Percentiles rank a stretch among this genome's conserved stretches.
phyloP scores from a whole-genome alignment of 1,140 invertebrate species.

The Batillaria attramentaria region DNA sequence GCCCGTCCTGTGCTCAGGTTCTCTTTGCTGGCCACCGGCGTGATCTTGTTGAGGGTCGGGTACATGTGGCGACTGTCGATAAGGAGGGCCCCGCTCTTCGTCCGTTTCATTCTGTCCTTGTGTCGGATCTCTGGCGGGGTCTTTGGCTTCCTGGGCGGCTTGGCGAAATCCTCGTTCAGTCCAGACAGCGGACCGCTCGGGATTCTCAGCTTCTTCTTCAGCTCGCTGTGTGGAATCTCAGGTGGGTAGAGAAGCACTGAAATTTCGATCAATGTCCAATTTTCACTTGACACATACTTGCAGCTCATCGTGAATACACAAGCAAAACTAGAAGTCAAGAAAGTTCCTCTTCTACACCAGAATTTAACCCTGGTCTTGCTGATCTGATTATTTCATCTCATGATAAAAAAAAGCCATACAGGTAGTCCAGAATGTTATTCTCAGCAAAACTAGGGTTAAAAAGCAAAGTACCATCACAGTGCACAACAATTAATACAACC shows the following conservation, averaged over 20 bases:
- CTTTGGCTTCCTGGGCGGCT: conserved; percentile 52
- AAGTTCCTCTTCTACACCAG: too few species aligned
- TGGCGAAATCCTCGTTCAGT: conserved; percentile 56
- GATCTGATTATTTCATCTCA: too few species aligned
- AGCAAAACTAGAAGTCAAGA: too few species aligned
- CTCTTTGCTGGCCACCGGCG: conserved; percentile 47
- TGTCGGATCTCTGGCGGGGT: conserved; percentile 59
- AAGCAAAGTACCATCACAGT: too few species aligned
- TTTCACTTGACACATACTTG: too few species aligned
- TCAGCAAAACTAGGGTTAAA: too few species aligned
- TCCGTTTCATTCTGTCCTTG: conserved; percentile 56
- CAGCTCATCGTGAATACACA: too few species aligned
- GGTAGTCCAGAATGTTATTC: too few species aligned
- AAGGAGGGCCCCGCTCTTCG: conserved; percentile 56
- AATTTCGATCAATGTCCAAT: too few species aligned
- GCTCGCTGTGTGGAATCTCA: conserved; percentile 53
- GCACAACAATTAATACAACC: too few species aligned
- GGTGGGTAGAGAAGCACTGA: conserved; percentile 64
- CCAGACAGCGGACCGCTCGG: conserved; percentile 24
- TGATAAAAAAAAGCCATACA: too few species aligned
- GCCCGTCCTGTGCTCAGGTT: conserved; percentile 66
- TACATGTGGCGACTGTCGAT: conserved; percentile 60
- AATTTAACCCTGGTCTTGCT: too few species aligned
- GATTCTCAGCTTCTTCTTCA: conserved; percentile 39
- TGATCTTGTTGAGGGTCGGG: conserved; percentile 43